These are phyloP conservation scores for Trematomus bernacchii DNA, from an alignment of 2,797 vertebrate species.

Conservation along the genomic window DNA sequence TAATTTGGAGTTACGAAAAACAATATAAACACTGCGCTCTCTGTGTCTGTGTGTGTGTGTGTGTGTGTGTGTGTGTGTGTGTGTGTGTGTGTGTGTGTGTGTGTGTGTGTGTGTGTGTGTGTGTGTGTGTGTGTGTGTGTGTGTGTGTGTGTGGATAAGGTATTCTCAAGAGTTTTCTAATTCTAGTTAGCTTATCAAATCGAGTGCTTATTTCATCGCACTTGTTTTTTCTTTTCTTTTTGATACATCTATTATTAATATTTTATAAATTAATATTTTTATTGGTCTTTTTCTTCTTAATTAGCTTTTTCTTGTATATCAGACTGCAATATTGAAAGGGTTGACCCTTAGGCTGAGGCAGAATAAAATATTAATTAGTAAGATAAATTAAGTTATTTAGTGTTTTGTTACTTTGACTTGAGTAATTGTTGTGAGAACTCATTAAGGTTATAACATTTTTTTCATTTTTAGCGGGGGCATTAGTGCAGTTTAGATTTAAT, in stretches of 20 bases:
- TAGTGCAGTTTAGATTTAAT: conserved; percentile 1
- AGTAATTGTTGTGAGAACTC: conserved; percentile 5
- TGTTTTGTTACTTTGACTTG: conserved; percentile 1
- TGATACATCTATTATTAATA: neutral
- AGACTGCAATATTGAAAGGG: neutral
- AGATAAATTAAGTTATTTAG: neutral
- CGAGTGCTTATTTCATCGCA: conserved; percentile 6
- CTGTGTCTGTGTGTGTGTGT: neutral
- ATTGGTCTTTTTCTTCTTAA: neutral
- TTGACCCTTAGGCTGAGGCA: neutral
- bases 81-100: conserved; percentile 1
- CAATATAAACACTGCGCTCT: conserved; percentile 23
- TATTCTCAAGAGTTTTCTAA: neutral
- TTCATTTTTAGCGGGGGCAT: neutral
- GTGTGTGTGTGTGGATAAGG: neutral
- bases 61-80: conserved; percentile 9
- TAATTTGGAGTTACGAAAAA: conserved; percentile 65
- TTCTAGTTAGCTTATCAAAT: neutral
- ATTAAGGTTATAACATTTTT: neutral
- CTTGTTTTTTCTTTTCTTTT: conserved; percentile 4
- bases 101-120: conserved; percentile 16
- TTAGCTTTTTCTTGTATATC: neutral
- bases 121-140: conserved; percentile 8
- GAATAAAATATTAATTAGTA: neutral
- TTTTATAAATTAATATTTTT: neutral